Evolutionary conservation across 2,797 vertebrate genomes (phyloP), one percentile per base, ranked within the genome.

Genomic region (Strix occidentalis): DNA sequence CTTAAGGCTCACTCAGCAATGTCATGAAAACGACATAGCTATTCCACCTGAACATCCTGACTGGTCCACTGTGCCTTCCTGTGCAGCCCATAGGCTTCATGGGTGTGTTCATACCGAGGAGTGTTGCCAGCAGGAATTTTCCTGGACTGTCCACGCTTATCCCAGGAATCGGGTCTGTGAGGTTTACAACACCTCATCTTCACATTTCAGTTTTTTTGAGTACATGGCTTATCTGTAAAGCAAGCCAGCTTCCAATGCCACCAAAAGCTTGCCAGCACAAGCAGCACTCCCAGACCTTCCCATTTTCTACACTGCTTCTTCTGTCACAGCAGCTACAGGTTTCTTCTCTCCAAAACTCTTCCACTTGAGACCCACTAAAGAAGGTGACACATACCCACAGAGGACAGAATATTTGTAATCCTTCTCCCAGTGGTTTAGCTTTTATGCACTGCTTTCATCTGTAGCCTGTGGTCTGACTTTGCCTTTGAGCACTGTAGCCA

Each of bases 61-160:
- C 19, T 35, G 13, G 16, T 25, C 28, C 5, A 29, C 9, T 7
- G 41, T 57, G 23, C 25, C 19, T 31, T 24, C 31, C 8, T 56
- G 4, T 72, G 6, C 31, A 80, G 28, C 8, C 6, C 18, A 19
- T 6, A 26, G 43, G 28, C 12, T 77, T 66, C 33, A 41, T 7
- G 11, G 24, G 3, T 28, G 2, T 7, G 11, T 51, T 74, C 60
- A 87, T 24, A 58, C 7, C 2, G 35, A 12, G n/a, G 5, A 68
- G 1, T 56, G 9, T 24, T 19, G 54, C 7, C 0, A 1, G 8
- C 11, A 53, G 24, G 5, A 45, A 13, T 56, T 70, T 63, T 66
- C 10, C 35, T 16, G 20, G 39, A 5, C 11, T 80, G 25, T 45
- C 31, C 18, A 35, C 13, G 7, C 3, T 71, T 45, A 51, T 9